Base-by-base conservation (phyloP, 1,140 invertebrate genomes). In the Pectinophora gossypiella region DNA sequence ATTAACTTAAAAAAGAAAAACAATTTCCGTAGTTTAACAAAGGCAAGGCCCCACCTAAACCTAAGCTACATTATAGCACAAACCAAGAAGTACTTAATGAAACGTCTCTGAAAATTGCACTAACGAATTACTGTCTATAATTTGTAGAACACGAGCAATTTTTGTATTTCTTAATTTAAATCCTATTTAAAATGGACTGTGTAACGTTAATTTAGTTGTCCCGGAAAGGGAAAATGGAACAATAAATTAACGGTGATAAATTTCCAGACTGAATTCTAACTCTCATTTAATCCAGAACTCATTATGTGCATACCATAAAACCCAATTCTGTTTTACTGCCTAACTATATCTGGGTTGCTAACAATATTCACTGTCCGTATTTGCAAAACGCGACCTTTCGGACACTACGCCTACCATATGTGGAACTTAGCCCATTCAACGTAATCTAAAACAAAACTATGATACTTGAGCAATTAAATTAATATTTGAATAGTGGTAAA, bases 401-500 rank as follows among this genome's bases (percentile, higher is more conserved):
- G 27, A 9, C n/a, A 7, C 27, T 32, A 3, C 27, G n/a, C n/a
- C 4, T 23, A 23, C 10, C 10, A 23, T 23, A 10, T 23, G 22
- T 23, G 22, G n/a, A 38, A 38, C 3, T 27, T n/a, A 6, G 35
- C 35, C 13, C 5, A 38, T 16, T 13, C 36, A 13, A 13, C 6
- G n/a, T 32, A 40, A 3, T 40, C n/a, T 40, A 15, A 15, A 15
- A 15, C 36, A 36, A 38, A 43, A 21, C 35, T 32, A 40, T 48
- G 43, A 54, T 54, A 54, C 20, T 23, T 36, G 20, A 42, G 54
- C 54, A 59, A 69, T 75, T 66, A 63, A 74, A 70, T 71, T 67
- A 75, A 76, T 76, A 72, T 73, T 75, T 70, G 64, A 77, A 55
- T 64, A 71, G 66, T 71, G 56, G 63, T 65, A 72, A 76, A 73